Evolutionary conservation across 2,113 vertebrate genomes (phyloP).

Genomic region (Poeciliopsis turrubarensis): DNA sequence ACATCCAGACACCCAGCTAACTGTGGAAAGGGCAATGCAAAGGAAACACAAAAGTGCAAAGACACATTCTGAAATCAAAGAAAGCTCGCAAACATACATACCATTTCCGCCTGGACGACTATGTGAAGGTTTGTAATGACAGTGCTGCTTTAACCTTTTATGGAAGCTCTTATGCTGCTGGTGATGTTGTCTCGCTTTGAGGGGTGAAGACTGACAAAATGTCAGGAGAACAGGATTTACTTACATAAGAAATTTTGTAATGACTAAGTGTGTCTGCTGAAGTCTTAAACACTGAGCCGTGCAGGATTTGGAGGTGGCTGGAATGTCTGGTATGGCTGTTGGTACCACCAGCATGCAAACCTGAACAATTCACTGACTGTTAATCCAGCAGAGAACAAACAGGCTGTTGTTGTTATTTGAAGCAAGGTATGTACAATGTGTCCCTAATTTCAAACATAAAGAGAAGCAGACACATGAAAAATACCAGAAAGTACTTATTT

Average conservation of each 20-base stretch:
- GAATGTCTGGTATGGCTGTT: constrained; percentile 70
- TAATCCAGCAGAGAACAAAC: constrained; percentile 57
- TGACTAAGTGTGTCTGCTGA: constrained; percentile 41
- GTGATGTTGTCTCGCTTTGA: constrained; percentile 28
- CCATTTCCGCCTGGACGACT: constrained; percentile 40
- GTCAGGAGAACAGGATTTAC: constrained; percentile 38
- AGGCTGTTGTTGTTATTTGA: constrained; percentile 45
- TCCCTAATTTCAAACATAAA: constrained; percentile 24
- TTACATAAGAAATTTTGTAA: constrained; percentile 65
- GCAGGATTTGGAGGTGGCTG: constrained; percentile 57
- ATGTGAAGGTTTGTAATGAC: constrained; percentile 34
- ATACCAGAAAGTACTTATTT: not conserved
- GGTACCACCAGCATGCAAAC: constrained; percentile 43
- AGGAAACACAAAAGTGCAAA: constrained; percentile 13
- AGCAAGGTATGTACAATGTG: constrained; percentile 23
- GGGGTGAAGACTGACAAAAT: constrained; percentile 31
- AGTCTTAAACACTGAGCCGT: constrained; percentile 46
- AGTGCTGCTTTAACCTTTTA: constrained; percentile 61
- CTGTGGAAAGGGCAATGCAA: not conserved
- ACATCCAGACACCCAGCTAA: not conserved
- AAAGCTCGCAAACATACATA: constrained; percentile 49
- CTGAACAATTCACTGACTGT: constrained; percentile 67
- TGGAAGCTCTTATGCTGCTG: constrained; percentile 32
- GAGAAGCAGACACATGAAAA: not conserved
- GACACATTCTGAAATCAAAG: constrained; percentile 1